Evolutionary conservation across 2,113 vertebrate genomes (phyloP), one percentile per base, ranked within the genome.

Genomic region (Oreochromis spilurus): DNA sequence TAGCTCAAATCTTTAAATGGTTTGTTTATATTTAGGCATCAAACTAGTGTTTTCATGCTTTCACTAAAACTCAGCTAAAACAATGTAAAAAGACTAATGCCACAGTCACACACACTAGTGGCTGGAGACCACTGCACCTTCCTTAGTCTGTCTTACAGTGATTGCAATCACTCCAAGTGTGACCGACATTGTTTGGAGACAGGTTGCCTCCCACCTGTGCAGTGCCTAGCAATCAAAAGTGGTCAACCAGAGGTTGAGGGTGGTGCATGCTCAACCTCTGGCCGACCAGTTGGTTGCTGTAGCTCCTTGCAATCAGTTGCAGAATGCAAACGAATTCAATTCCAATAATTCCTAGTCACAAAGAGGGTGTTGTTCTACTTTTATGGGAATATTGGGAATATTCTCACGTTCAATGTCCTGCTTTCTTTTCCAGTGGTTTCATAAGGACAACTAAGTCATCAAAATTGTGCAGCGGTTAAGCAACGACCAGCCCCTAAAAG

Each of bases 401-500:
- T 87, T 55, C 83, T 38, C 48, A 48, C 7, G 9, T 67, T 82
- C 24, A 80, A 10, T 88, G 78, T 89, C 54, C 79, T 24, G 29
- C 54, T 67, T 78, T 88, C 72, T 82, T 53, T 79, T 53, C 50
- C 38, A 53, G 60, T n/a, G 11, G 21, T 80, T 80, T 79, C 82
- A 55, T 79, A 34, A 78, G n/a, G 53, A 89, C 55, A 84, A 77
- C 65, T 16, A 65, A 86, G 82, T 85, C 83, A 89, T 88, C 87
- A 82, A 82, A 92, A 90, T 52, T 53, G 84, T 80, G 80, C 88
- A 93, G 80, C 43, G 91, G 93, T 91, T 91, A 90, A 93, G 95
- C 94, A 94, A 94, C 96, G 95, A 96, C 96, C 95, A 92, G 93
- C 94, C 94, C 86, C 88, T 85, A 89, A 45, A 95, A 77, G 58